Conservation (phyloP, 2,797 vertebrate species). For the Hypotaenidia philippensis region DNA sequence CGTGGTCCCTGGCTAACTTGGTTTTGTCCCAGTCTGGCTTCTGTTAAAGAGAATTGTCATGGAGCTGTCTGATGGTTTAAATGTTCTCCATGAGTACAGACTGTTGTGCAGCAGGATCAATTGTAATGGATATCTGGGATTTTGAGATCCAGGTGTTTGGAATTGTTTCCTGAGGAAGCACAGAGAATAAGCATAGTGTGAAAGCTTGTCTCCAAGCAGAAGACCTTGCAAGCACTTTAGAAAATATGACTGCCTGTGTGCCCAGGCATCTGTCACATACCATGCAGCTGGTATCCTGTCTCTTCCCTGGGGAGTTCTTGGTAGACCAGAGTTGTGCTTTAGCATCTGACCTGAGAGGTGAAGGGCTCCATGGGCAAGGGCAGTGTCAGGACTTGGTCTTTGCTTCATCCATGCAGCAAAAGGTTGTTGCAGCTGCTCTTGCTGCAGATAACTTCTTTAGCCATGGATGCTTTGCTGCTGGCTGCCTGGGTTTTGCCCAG, state of each 20-base stretch:
- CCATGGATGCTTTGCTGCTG: neutral
- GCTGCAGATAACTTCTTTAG: neutral
- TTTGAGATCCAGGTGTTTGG: neutral
- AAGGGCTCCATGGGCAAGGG: neutral
- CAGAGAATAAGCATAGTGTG: neutral
- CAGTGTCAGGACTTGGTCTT: neutral
- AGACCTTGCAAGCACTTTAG: neutral
- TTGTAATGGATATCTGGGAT: neutral
- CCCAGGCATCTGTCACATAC: neutral
- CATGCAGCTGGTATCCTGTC: neutral
- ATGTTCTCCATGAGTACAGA: neutral
- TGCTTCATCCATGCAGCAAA: neutral
- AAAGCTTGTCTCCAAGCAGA: neutral
- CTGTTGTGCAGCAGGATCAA: neutral
- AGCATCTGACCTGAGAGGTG: neutral
- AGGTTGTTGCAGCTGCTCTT: neutral
- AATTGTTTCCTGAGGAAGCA: neutral
- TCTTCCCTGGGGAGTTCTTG: neutral
- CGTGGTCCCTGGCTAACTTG: neutral
- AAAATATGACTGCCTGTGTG: rapidly evolving
- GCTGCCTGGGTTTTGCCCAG: neutral
- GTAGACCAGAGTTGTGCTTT: neutral
- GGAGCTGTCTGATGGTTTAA: neutral
- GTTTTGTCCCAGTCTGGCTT: neutral
- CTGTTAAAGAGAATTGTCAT: neutral